phyloP scores from a whole-genome alignment of 1,140 invertebrate genomes.

The Formica selysi region DNA sequence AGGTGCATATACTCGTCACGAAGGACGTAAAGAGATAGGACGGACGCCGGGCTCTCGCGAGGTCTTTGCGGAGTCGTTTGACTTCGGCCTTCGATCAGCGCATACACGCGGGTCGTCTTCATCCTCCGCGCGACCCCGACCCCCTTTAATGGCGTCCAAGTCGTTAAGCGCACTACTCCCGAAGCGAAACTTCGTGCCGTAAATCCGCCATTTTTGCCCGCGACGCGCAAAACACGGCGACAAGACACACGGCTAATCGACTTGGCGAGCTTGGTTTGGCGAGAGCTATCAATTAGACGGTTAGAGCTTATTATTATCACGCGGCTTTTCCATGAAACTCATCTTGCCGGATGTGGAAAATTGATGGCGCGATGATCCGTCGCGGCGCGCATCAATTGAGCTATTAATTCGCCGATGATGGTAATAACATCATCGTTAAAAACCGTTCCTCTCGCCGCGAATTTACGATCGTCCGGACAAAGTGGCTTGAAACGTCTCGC shows the following conservation, averaged over 20 bases:
- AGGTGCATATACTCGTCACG: constrained; percentile 37
- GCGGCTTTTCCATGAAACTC: constrained; percentile 23
- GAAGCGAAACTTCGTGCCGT: constrained; percentile 36
- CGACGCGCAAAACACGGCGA: constrained; percentile 36
- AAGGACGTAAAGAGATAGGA: constrained; percentile 9
- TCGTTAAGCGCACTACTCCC: constrained; percentile 48
- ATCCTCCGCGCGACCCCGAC: constrained; percentile 10
- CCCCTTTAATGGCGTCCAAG: constrained; percentile 41
- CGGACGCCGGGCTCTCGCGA: not conserved
- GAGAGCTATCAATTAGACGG: constrained; percentile 45
- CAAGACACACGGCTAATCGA: constrained; percentile 33
- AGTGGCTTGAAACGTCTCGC: constrained; percentile 40
- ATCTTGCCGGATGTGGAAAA: constrained; percentile 8
- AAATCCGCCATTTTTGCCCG: constrained; percentile 39
- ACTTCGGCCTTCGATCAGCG: constrained; percentile 48
- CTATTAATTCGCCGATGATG: constrained; percentile 49
- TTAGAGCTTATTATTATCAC: not conserved
- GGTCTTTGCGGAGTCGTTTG: constrained; percentile 28
- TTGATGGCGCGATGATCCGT: not conserved
- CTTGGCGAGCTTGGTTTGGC: not conserved
- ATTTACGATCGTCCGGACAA: constrained; percentile 35
- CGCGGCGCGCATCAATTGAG: constrained; percentile 51
- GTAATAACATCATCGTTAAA: constrained; percentile 43
- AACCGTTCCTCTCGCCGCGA: constrained; percentile 15
- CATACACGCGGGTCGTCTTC: constrained; percentile 24